Base-by-base conservation (phyloP, 2,113 vertebrate genomes). In the Onychorhynchus coronatus region DNA sequence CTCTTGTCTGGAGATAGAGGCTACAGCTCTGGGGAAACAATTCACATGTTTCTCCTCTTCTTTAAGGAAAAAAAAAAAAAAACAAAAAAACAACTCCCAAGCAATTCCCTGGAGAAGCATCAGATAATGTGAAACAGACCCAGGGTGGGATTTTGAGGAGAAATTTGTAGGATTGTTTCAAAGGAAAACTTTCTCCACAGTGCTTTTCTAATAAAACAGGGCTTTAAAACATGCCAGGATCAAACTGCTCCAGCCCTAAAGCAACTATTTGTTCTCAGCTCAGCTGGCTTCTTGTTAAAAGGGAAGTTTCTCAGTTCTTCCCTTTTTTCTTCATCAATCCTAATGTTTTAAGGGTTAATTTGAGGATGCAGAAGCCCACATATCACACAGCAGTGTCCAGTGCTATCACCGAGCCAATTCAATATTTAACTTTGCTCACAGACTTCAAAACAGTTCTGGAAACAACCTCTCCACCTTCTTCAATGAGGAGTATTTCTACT, bases 151-250 rank as follows among this genome's bases (percentile, higher is more conserved):
- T 88, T 90, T 90, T 77, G 71, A 92, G 21, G 74, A 96, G 91
- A 94, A 89, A 91, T 80, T 72, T 63, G 49, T 72, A 66, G 5
- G 30, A 88, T 41, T 90, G 72, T 55, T 96, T 92, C 67, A 84
- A 94, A 95, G 70, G 68, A 79, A 91, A 94, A 91, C 95, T 93
- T 97, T 96, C 95, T 95, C 95, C 82, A 41, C 75, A 71, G 72
- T 30, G 27, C 47, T 95, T 67, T 91, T 77, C 68, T 96, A 94
- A 68, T 88, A 88, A 91, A 65, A 49, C 3, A 8, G 18, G 35
- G 68, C 42, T 91, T 94, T 67, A 35, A 70, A 88, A 42, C 41
- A 85, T 8, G 50, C 82, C 78, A 85, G 58, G 76, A 67, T 49
- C 89, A 77, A 94, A 90, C 75, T 71, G 63, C 67, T 89, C 39